Evolutionary conservation across 2,113 vertebrate genomes (phyloP).

Genomic region (Daubentonia madagascariensis): DNA sequence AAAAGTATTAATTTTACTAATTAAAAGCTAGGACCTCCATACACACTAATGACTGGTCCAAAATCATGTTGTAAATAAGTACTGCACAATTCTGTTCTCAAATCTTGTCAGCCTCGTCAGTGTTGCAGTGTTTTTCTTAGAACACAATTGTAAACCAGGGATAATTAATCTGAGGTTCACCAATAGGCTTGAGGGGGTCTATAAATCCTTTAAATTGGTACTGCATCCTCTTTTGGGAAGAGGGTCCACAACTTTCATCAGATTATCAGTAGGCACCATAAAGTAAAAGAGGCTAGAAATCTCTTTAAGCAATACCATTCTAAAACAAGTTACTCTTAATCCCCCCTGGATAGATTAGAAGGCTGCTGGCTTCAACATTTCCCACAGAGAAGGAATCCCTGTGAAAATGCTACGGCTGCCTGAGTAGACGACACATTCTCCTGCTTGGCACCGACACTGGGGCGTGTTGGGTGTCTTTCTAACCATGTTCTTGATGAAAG

Average conservation of each 20-base stretch:
- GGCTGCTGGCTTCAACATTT: neutral
- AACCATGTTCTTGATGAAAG: neutral
- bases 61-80: neutral
- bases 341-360: neutral
- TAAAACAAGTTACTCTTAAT: neutral
- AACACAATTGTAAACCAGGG: neutral
- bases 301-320: neutral
- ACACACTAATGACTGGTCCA: neutral
- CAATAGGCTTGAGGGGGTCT: neutral
- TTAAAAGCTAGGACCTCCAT: neutral
- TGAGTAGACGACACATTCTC: neutral
- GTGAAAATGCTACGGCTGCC: neutral
- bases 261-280: neutral
- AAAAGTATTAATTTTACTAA: constrained; percentile 41
- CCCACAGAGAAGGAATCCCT: neutral
- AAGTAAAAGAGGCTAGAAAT: neutral
- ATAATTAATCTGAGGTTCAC: neutral
- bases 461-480: neutral
- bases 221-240: neutral
- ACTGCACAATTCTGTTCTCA: constrained; percentile 18
- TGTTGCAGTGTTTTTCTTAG: neutral
- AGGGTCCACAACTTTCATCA: neutral
- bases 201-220: constrained; percentile 8
- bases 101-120: neutral
- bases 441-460: neutral